Evolutionary conservation across 64 coral and sea anemone species (phyloP), one percentile per base, ranked within the genome.

Genomic region (Platygyra sinensis): DNA sequence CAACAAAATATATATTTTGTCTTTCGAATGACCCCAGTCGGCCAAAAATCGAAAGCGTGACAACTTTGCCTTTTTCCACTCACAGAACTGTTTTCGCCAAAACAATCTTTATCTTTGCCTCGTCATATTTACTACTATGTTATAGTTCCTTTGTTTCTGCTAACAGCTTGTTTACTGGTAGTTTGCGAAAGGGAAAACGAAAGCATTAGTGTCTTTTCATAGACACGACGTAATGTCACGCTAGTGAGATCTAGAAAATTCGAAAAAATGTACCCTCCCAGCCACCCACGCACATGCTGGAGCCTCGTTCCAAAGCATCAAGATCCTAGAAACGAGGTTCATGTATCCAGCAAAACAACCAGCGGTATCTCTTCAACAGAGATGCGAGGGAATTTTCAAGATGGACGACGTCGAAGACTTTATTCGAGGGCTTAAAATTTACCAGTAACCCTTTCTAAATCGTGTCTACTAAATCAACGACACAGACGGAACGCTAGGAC

Each of bases 221-320:
- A 85, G 87, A 77, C 79, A 72, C 92, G 64, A 94, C 87, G 92
- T 94, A 94, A 94, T 94, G 46, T 89, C 25, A 76, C 73, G 55
- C 86, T 30, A 75, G 61, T 82, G 31, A 62, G 57, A 14, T 84
- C 92, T 78, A 13, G 92, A 94, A 59, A 39, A 74, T 67, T 71
- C 71, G 0, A 33, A 59, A 83, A 60, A 14, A 74, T 52, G 85
- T 51, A 39, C 74, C 90, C 73, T 65, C 84, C 90, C 25, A 20
- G 77, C 12, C 62, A 39, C 39, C 67, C 78, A 76, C 31, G 29
- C 17, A 24, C n/a, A n/a, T n/a, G n/a, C n/a, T n/a, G n/a, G 32
- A 52, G 49, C 63, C 82, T 79, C 51, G 22, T 54, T 54, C 51
- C 49, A n/a, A 79, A 27, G 5, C 0, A 2, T n/a, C 0, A 69